Evolutionary conservation across 2,888 invertebrate genomes (phyloP).

Genomic region (Leucophenga maculata): DNA sequence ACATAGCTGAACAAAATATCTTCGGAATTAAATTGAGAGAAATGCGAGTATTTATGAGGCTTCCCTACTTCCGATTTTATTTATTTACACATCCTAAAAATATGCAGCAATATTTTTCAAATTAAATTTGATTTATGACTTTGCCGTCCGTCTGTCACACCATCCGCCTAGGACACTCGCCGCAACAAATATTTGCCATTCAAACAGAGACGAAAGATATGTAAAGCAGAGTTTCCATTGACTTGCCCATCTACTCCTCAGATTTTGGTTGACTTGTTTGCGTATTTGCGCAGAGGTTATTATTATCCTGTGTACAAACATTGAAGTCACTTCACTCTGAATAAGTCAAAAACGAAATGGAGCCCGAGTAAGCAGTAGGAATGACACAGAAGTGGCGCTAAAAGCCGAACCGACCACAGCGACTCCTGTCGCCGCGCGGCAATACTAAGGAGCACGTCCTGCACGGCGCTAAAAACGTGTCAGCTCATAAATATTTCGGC

Average conservation of each 20-base stretch:
- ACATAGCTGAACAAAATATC: too few species aligned
- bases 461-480: constrained; percentile 31
- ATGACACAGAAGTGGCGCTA: too few species aligned
- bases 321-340: constrained; percentile 16
- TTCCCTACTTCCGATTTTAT: background rate
- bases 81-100: constrained; percentile 23
- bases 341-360: background rate
- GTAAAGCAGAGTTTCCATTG: background rate
- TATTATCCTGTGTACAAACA: constrained; percentile 15
- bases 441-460: constrained; percentile 19
- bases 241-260: background rate
- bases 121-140: constrained; percentile 63
- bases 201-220: background rate
- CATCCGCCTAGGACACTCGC: constrained; percentile 9
- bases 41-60: too few species aligned
- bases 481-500: constrained; percentile 38
- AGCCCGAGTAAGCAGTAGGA: too few species aligned
- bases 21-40: too few species aligned
- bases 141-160: too few species aligned
- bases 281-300: constrained; percentile 10
- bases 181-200: constrained; percentile 17
- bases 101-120: constrained; percentile 57
- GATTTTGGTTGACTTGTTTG: background rate
- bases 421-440: too few species aligned
- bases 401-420: too few species aligned